Conservation (phyloP, 1,140 invertebrate genomes). For the Arion vulgaris region DNA sequence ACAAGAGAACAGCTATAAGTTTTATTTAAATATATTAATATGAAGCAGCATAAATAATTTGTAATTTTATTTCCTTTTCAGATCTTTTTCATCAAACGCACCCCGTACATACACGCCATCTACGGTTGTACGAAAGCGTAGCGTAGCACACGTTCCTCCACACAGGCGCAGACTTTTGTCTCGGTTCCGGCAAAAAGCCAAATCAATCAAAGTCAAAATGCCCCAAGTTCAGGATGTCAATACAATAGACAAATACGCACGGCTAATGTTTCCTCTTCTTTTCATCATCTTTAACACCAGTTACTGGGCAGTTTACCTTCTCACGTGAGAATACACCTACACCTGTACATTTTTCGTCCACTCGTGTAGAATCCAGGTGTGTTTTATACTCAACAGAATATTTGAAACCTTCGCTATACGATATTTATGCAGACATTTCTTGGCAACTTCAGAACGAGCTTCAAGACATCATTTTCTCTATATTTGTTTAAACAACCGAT, state of each 20-base stretch:
- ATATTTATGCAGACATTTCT: too few species aligned
- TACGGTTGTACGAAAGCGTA: constrained; percentile 55
- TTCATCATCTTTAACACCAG: constrained; percentile 94
- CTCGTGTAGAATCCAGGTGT: too few species aligned
- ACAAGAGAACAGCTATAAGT: too few species aligned
- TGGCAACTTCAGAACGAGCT: too few species aligned
- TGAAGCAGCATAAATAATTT: not conserved
- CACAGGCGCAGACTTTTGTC: constrained; percentile 62
- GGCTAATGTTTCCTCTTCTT: constrained; percentile 93
- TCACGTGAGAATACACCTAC: too few species aligned
- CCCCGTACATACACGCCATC: constrained; percentile 54
- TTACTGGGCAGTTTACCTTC: constrained; percentile 93
- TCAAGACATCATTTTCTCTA: too few species aligned
- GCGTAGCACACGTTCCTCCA: constrained; percentile 46
- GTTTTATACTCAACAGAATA: too few species aligned
- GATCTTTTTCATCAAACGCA: constrained; percentile 30
- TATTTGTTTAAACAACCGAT: too few species aligned
- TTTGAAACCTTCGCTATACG: too few species aligned
- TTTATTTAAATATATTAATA: too few species aligned
- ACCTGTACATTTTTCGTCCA: too few species aligned
- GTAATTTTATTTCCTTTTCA: not conserved
- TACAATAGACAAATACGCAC: constrained; percentile 96
- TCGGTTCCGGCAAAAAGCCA: constrained; percentile 64
- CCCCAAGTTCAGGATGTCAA: constrained; percentile 97
- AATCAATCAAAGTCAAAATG: constrained; percentile 75